Base-by-base conservation (phyloP, 2,888 invertebrate genomes). In the Nymphalis urticae region DNA sequence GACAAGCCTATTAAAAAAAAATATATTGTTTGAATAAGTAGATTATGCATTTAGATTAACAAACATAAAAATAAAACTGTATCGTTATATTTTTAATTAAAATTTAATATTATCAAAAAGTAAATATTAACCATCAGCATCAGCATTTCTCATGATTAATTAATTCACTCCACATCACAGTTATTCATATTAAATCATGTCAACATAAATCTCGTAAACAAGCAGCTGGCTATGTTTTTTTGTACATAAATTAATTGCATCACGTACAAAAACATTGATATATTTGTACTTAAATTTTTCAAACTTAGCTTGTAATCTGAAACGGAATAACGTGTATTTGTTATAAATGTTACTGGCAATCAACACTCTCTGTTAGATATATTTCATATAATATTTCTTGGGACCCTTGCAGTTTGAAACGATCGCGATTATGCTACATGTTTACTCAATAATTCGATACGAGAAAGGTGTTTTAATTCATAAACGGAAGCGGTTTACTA, bases 371-470 rank as follows among this genome's bases (percentile, higher is more conserved):
- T 84, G 82, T 85, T 85, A 82, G 85, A 86, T 82, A 85, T 87
- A 86, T 85, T 82, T 77, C 75, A 72, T 76, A 83, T 82, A 77
- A 88, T 88, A 89, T 88, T 84, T 87, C 87, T 88, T 76, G 76
- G 79, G 86, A 81, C 87, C 86, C 87, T 85, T 85, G 85, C 88
- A 84, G 82, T 85, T 86, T 83, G 85, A 85, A 89, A 86, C 87
- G 89, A 88, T 88, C 81, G 84, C 87, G 89, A 89, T 89, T 90
- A 89, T 86, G 80, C 77, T 81, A 83, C 85, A 88, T 92, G 91
- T 92, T 92, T 92, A 90, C 91, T 89, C 90, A 91, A 92, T 92
- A 92, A 92, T 92, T 91, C 90, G 92, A 90, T 90, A 86, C 86
- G 86, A 81, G 54, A 74, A 73, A 78, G 72, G 76, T 76, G 75